These are phyloP conservation scores for Chloroceryle amazona DNA, from an alignment of 2,797 vertebrate species.

Conservation along the genomic window DNA sequence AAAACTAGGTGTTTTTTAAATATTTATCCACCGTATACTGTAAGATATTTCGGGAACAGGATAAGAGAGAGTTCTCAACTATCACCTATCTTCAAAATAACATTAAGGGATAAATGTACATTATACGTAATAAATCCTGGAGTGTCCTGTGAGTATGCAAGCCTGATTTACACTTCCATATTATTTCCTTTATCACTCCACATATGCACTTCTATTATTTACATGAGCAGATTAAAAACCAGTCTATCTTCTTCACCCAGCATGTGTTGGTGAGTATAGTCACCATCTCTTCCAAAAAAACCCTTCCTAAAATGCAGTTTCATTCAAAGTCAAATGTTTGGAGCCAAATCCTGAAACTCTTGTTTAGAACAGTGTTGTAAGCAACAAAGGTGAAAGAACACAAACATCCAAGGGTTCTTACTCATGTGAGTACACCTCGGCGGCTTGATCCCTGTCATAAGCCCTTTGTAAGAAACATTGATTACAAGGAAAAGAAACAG, in stretches of 20 bases:
- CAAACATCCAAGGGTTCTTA: neutral
- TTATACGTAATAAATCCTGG: neutral
- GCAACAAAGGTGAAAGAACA: neutral
- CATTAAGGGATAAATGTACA: neutral
- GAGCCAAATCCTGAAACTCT: neutral
- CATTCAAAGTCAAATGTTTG: neutral
- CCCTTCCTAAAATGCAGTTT: neutral
- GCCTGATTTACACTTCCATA: neutral
- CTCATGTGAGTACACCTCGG: neutral
- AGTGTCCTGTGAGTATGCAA: neutral
- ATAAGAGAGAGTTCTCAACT: neutral
- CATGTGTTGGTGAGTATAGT: neutral
- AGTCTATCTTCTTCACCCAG: neutral
- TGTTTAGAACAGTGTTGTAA: neutral
- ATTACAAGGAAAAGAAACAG: neutral
- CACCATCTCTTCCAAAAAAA: neutral
- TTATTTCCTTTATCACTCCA: neutral
- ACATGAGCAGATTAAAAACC: neutral
- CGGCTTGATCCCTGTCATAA: neutral
- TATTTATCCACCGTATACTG: neutral
- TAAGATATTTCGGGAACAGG: neutral
- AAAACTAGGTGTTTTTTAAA: neutral
- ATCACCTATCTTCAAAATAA: neutral
- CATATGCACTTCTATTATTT: neutral
- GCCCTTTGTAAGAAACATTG: neutral